Evolutionary conservation across 2,113 vertebrate genomes (phyloP).

Genomic region (Benthochromis sp.): DNA sequence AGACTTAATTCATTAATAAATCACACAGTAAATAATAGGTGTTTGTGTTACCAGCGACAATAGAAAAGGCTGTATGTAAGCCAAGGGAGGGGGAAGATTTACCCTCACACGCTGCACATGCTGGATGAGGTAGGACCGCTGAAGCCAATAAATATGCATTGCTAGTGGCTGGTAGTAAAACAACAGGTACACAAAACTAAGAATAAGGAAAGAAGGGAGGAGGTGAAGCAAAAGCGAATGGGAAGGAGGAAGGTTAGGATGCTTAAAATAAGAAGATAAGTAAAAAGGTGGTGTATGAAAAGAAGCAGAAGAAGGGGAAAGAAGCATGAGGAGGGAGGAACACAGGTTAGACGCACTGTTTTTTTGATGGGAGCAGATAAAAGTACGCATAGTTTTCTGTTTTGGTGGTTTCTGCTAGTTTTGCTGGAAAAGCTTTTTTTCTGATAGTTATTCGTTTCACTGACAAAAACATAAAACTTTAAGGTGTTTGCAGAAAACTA

Average conservation of each 20-base stretch:
- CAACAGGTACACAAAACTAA: slow-evolving; percentile 21
- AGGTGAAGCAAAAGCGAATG: background rate
- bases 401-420: background rate
- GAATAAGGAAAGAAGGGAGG: background rate
- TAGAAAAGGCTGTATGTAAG: slow-evolving; percentile 19
- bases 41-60: slow-evolving; percentile 50
- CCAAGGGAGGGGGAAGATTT: slow-evolving; percentile 32
- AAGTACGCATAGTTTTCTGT: background rate
- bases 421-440: background rate
- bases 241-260: background rate
- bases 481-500: background rate
- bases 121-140: background rate
- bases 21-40: slow-evolving; percentile 69
- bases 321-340: background rate
- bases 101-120: slow-evolving; percentile 4
- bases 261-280: background rate
- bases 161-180: slow-evolving; percentile 17
- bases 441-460: background rate
- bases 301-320: background rate
- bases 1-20: slow-evolving; percentile 73
- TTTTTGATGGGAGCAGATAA: background rate
- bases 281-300: background rate
- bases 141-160: slow-evolving; percentile 59
- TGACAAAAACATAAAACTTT: background rate
- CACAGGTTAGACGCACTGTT: background rate